These are phyloP conservation scores for Phania funesta DNA, from an alignment of 2,888 invertebrate species.

Conservation along the genomic window DNA sequence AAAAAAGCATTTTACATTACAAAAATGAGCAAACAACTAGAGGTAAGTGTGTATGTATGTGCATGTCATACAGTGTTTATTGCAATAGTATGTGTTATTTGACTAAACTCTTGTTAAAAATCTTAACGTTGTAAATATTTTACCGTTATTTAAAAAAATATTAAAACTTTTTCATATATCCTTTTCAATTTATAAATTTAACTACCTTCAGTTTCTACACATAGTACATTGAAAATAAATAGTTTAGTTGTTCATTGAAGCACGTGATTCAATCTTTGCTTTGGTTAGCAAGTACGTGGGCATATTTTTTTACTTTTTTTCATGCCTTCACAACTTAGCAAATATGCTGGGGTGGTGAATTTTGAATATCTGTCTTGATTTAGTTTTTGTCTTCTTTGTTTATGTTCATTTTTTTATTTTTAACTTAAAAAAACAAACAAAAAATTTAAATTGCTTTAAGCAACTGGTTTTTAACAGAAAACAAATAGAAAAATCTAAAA, in stretches of 20 bases:
- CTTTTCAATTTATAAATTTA: background rate
- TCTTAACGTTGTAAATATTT: too few species aligned
- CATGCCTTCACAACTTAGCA: conserved; percentile 17
- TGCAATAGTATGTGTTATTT: conserved; percentile 1
- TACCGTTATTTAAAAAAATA: too few species aligned
- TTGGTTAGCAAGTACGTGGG: conserved; percentile 47
- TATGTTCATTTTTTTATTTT: conserved; percentile 2
- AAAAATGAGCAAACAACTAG: conserved; percentile 39
- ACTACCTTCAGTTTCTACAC: background rate
- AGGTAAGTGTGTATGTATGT: conserved; percentile 8
- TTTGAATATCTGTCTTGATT: conserved; percentile 20
- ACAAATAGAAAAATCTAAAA: background rate
- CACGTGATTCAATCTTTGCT: conserved; percentile 63
- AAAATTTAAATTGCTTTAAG: background rate
- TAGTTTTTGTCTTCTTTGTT: background rate
- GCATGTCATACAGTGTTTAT: background rate
- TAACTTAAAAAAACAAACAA: background rate
- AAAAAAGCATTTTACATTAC: conserved; percentile 41
- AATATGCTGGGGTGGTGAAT: conserved; percentile 28
- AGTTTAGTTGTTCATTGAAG: conserved; percentile 60
- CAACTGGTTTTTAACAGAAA: background rate
- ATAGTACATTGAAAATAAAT: conserved; percentile 47
- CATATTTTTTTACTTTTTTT: conserved; percentile 27
- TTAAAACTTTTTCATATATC: background rate
- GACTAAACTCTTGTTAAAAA: too few species aligned